phyloP scores from a whole-genome alignment of 2,797 vertebrate genomes.

The Poeciliopsis paucimaculata region DNA sequence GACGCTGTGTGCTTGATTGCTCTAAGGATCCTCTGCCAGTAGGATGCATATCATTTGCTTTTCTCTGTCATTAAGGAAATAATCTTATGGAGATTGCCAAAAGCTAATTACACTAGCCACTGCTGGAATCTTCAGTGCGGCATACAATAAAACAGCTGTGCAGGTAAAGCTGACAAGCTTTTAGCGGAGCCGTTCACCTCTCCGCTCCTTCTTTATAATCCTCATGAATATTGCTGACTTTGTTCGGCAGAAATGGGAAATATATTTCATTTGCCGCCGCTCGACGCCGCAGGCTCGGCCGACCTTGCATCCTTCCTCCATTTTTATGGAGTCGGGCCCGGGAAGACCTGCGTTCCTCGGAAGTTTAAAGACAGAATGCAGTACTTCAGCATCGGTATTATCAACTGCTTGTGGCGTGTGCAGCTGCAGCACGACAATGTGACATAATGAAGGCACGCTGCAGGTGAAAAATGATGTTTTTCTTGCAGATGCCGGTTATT shows the following conservation, averaged over 20 bases:
- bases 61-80: conserved; percentile 71
- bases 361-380: conserved; percentile 15
- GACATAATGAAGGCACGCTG: conserved; percentile 23
- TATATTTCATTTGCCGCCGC: conserved; percentile 32
- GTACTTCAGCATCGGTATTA: conserved; percentile 9
- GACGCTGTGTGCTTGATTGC: conserved; percentile 58
- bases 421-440: conserved; percentile 19
- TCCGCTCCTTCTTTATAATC: conserved; percentile 36
- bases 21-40: conserved; percentile 52
- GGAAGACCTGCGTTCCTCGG: conserved; percentile 17
- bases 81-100: conserved; percentile 70
- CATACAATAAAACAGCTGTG: conserved; percentile 30
- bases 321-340: conserved; percentile 40
- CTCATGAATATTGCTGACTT: conserved; percentile 50
- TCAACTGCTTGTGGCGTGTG: conserved; percentile 37
- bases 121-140: conserved; percentile 38
- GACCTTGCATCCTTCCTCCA: conserved; percentile 30
- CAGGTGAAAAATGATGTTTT: conserved; percentile 15
- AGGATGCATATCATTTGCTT: conserved; percentile 66
- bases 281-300: conserved; percentile 28
- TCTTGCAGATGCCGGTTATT: conserved; percentile 22
- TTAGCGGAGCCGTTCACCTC: conserved; percentile 13
- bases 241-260: conserved; percentile 34
- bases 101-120: conserved; percentile 67
- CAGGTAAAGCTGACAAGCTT: conserved; percentile 51